Base-by-base conservation (phyloP, 1,140 invertebrate genomes). In the Hypothenemus hampei region DNA sequence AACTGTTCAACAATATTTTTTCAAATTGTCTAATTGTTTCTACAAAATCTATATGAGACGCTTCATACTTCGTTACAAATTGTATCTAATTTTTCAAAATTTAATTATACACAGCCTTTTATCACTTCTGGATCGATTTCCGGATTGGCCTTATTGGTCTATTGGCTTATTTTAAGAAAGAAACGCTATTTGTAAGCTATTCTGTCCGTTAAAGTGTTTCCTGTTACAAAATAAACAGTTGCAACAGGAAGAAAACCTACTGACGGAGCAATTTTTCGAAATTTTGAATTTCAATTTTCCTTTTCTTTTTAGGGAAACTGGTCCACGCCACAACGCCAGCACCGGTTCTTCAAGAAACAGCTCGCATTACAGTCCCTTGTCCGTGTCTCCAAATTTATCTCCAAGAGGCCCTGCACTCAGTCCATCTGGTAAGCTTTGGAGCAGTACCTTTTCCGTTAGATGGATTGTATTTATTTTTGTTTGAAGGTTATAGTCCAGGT, bases 301-400 rank as follows among this genome's bases (percentile, higher is more conserved):
- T 16, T 37, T 37, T 37, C 15, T 20, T 43, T 63, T 11, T 47
- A 70, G 68, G 48, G 68, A 70, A 47, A 59, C 46, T 11, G 35
- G 51, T 45, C 59, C 58, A 41, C 58, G 60, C 4, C 61, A 64
- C 26, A 65, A 65, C 20, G 60, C 65, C 18, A 67, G 65, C 39
- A 66, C 65, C 10, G 65, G 60, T 8, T 68, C 66, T 7, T 68
- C 66, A 15, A 52, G 61, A 18, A 61, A 61, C 36, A 68, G 66
- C 26, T 70, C 69, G 7, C 62, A 67, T 49, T 69, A 70, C 58
- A 69, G 67, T 54, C 69, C 69, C 10, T 49, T 69, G 8, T 68
- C 69, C 8, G 66, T 69, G 2, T 70, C 69, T 4, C 69, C 69
- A n/a, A 67, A 70, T 57, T 48, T 69, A 19, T 70, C 69, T 0